Evolutionary conservation across 1,140 invertebrate species (phyloP).

Genomic region (Diuraphis noxia): DNA sequence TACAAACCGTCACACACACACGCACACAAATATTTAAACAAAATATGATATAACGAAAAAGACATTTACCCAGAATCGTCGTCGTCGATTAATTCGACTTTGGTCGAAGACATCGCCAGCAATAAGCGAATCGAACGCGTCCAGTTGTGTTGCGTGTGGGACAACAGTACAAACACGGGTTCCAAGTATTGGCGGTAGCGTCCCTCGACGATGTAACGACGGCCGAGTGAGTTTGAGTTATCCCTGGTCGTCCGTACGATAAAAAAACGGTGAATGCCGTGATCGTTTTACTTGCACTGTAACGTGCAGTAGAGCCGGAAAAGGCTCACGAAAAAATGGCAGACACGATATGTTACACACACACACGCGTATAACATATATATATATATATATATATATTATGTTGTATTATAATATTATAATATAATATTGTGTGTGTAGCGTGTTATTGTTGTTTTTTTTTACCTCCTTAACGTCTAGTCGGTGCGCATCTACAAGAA

Average conservation of each 20-base stretch:
- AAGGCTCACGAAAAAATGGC: conserved; percentile 22
- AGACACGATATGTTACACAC: not conserved
- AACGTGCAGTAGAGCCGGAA: conserved; percentile 40
- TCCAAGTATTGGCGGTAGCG: too few species aligned
- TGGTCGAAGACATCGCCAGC: conserved; percentile 13
- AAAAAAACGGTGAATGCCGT: not conserved
- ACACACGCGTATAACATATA: too few species aligned
- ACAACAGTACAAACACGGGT: too few species aligned
- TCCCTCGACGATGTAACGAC: not conserved
- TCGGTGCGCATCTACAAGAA: not conserved
- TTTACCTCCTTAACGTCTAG: conserved; percentile 5
- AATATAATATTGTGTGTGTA: not conserved
- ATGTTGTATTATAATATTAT: not conserved
- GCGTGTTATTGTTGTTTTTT: not conserved
- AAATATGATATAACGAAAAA: not conserved
- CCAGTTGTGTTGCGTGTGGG: not conserved
- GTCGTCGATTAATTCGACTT: conserved; percentile 41
- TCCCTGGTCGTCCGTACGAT: not conserved
- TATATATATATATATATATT: not conserved
- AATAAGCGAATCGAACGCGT: not conserved
- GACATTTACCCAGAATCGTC: conserved; percentile 42
- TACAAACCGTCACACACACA: not conserved
- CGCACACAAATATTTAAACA: not conserved
- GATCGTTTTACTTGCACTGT: conserved; percentile 33
- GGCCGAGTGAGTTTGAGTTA: not conserved